Base-by-base conservation (phyloP, 1,140 invertebrate genomes). In the Cepaea nemoralis region DNA sequence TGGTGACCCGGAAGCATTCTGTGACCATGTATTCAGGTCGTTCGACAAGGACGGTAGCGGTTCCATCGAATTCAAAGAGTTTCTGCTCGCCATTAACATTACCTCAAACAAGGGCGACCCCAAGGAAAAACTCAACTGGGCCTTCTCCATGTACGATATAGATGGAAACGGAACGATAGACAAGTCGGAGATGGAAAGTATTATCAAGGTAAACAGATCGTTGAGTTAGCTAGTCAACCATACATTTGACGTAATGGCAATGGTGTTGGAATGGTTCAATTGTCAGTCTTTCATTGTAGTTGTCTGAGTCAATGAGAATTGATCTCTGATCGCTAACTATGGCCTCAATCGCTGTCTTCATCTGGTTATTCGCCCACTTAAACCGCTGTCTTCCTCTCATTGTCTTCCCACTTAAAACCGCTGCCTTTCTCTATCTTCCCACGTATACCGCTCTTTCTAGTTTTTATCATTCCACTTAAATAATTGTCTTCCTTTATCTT, bases 161-260 rank as follows among this genome's bases (percentile, higher is more conserved):
- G 98, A 99, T 92, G 97, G 97, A 35, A 99, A 99, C 92, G 98
- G 98, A 82, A 97, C 98, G 82, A 99, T 99, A 91, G 98, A 99
- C 91, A 96, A 98, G 89, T 96, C 97, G 70, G 94, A 94, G 87
- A 94, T 94, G 94, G 92, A 92, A 69, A 93, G 94, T 89, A 94
- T 94, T 78, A 94, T 94, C 67, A 90, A 92, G 87, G 94, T 94
- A 85, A 89, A 31, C 39, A 12, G n/a, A n/a, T n/a, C n/a, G n/a
- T n/a, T n/a, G n/a, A n/a, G n/a, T n/a, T 40, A 16, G 10, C 39
- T n/a, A n/a, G n/a, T n/a, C n/a, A n/a, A n/a, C n/a, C n/a, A n/a
- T 33, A 69, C 33, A 16, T 55, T n/a, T n/a, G 16, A n/a, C 16
- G 50, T n/a, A 55, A n/a, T 55, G 16, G n/a, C n/a, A n/a, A n/a